Base-by-base conservation (phyloP, 1,140 invertebrate species). In the Neodiprion fabricii region DNA sequence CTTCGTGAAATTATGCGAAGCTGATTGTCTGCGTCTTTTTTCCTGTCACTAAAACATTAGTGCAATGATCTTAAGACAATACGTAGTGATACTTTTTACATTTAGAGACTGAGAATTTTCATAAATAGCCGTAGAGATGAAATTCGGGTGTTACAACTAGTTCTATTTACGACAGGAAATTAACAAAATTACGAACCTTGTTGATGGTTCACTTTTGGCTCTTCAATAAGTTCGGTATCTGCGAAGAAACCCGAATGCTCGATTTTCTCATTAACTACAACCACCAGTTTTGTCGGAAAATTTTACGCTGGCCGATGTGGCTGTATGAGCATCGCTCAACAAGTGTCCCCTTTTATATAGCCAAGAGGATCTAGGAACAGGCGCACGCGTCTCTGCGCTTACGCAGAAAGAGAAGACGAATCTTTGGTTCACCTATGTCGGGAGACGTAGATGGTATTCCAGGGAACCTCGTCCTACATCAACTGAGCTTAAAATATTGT, bases 321-420 rank as follows among this genome's bases (percentile, higher is more conserved):
- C 83, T 83, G 79, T 86, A 87, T 87, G 85, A 79, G 78, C 80
- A 83, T 80, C 76, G 87, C 80, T 87, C 86, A 88, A 88, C 87
- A 88, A 88, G 87, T 88, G 85, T 84, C 83, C 81, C 81, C 85
- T 84, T 87, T 88, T 88, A 88, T 88, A 88, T 80, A 84, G 80
- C 67, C 7, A 47, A 65, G 7, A 11, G 11, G 67, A 14, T 11
- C 14, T 12, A 7, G 67, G 21, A 69, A 69, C 67, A 23, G 40
- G 40, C 67, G 70, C 70, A 50, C 21, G 70, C 40, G 70, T 48
- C 17, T 7, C 53, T 61, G 53, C 53, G 53, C 53, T 61, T 9
- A 61, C n/a, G 53, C 53, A 61, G 53, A 61, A 61, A 61, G 53
- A 61, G 53, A 61, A 61, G 53, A 61, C 4, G 53, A 61, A 12